Evolutionary conservation across 2,888 invertebrate genomes (phyloP).

Genomic region (Calameuta idolon): DNA sequence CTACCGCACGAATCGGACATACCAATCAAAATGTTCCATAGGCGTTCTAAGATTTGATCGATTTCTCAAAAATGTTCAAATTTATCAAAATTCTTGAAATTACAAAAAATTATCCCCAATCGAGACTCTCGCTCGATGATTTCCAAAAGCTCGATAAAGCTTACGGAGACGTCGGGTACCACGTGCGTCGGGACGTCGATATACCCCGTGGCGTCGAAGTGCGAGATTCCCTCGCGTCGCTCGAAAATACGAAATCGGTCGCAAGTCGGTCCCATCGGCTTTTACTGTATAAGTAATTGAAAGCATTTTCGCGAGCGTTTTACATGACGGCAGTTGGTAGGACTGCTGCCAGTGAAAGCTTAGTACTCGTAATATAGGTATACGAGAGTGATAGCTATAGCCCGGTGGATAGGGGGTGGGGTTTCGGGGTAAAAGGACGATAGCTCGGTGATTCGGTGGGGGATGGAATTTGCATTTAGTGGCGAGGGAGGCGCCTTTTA

Average conservation of each 20-base stretch:
- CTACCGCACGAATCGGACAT: too few species aligned
- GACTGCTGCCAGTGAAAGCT: not conserved
- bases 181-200: not conserved
- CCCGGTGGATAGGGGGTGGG: not conserved
- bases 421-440: not conserved
- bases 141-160: not conserved
- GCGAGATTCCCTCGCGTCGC: not conserved
- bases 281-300: not conserved
- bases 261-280: not conserved
- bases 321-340: not conserved
- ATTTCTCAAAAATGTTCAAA: too few species aligned
- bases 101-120: too few species aligned
- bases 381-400: not conserved
- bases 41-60: fast-evolving
- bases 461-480: conserved; percentile 59
- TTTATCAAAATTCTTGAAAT: too few species aligned
- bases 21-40: too few species aligned
- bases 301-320: not conserved
- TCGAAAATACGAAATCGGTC: not conserved
- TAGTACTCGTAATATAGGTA: not conserved
- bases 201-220: not conserved
- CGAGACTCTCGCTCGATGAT: not conserved
- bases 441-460: not conserved
- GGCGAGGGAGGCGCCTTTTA: conserved; percentile 59
- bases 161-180: not conserved